Evolutionary conservation across 2,113 vertebrate genomes (phyloP).

Genomic region (Gasterosteus nipponicus): DNA sequence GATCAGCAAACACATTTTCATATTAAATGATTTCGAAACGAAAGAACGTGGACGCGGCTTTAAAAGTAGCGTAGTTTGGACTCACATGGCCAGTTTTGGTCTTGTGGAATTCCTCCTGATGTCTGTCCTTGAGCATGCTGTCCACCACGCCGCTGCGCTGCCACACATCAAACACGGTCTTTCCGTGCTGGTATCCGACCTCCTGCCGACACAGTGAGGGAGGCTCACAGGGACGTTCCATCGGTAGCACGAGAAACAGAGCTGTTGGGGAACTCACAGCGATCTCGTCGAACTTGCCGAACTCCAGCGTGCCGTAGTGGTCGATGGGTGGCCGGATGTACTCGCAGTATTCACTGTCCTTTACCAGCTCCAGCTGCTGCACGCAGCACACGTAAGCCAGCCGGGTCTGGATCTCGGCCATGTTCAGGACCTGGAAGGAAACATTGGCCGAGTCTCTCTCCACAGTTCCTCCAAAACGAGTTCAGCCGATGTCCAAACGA

Average conservation of each 20-base stretch:
- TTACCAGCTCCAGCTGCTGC: constrained; percentile 91
- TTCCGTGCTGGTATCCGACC: constrained; percentile 92
- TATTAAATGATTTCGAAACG: neutral
- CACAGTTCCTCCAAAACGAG: neutral
- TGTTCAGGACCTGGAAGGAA: constrained; percentile 88
- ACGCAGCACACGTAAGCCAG: constrained; percentile 96
- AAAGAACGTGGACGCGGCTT: neutral
- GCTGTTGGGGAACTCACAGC: constrained; percentile 81
- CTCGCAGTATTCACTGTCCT: constrained; percentile 91
- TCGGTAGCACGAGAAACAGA: neutral
- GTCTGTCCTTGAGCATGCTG: constrained; percentile 90
- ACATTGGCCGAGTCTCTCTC: neutral
- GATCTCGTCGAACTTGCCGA: constrained; percentile 93
- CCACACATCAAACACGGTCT: constrained; percentile 92
- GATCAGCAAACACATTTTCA: too few species aligned
- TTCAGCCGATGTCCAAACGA: neutral
- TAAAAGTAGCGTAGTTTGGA: neutral
- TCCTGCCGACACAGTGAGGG: constrained; percentile 78
- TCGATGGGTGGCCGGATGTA: constrained; percentile 93
- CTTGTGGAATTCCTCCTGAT: constrained; percentile 86
- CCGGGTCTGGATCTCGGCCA: constrained; percentile 95
- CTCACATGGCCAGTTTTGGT: constrained; percentile 86
- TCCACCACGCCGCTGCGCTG: constrained; percentile 88
- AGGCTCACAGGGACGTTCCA: neutral
- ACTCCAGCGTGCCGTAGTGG: constrained; percentile 90